Conservation (phyloP, 2,797 vertebrate genomes). For the Propithecus perrieri region DNA sequence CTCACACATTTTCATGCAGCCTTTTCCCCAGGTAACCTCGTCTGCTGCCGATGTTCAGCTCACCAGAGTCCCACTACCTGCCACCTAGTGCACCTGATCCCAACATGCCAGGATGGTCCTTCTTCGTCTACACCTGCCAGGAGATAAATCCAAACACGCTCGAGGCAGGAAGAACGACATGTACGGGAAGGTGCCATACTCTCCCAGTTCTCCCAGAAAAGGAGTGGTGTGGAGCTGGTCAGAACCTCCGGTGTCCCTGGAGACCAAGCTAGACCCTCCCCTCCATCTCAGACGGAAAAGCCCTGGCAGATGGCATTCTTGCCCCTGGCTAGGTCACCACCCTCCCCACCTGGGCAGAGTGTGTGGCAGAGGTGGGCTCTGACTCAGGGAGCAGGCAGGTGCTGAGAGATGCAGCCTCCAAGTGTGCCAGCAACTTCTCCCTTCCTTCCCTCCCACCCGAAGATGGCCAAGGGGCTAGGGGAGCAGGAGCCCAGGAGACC, state of each 20-base stretch:
- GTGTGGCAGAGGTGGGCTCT: not conserved
- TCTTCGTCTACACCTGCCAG: not conserved
- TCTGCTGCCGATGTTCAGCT: not conserved
- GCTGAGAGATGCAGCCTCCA: not conserved
- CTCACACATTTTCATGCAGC: not conserved
- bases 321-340: not conserved
- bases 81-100: not conserved
- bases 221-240: not conserved
- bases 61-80: accelerated
- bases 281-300: not conserved
- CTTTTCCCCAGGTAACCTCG: not conserved
- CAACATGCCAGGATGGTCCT: not conserved
- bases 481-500: not conserved
- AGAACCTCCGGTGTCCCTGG: not conserved
- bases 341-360: not conserved
- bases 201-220: not conserved
- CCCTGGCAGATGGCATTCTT: not conserved
- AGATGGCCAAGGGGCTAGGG: too few relatives aligned
- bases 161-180: not conserved
- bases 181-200: not conserved
- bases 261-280: not conserved
- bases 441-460: too few relatives aligned
- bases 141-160: not conserved
- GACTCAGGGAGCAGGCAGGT: not conserved
- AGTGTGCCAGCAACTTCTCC: not conserved